Base-by-base conservation (phyloP, 2,797 vertebrate species). In the Psittacula derbiana region DNA sequence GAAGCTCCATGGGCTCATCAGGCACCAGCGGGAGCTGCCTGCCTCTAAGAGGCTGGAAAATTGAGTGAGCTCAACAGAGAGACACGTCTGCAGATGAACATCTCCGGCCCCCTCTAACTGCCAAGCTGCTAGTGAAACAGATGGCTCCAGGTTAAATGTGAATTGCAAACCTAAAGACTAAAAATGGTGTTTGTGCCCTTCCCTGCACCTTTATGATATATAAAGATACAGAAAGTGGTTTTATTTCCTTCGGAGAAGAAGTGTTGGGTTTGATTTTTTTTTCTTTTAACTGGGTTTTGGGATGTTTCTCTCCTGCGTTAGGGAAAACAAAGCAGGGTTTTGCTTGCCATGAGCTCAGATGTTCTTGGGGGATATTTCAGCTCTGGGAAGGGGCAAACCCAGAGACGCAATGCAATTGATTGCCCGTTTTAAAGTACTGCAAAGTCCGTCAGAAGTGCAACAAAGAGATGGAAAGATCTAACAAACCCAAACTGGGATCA, bases 61-160 rank as follows among this genome's bases (percentile, higher is more conserved):
- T 41, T 58, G 93, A 89, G 53, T 2, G 76, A 92, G 82, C 88
- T 82, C 38, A 4, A 33, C 44, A 2, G 25, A 30, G 72, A 87
- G 21, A 31, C 12, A 40, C 8, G 40, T 46, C 62, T 90, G 80
- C 73, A 80, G 82, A 61, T 79, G 92, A 94, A 60, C 89, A 65
- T 83, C 94, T 81, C 21, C 2, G 61, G 76, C 81, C 65, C 17
- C 65, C 41, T 70, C 85, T 41, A 76, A 60, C 89, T 92, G 92
- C 95, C 62, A 87, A 46, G 83, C 83, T 95, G 78, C 93, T 49
- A 46, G 11, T 17, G 28, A 76, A 96, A 97, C 95, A 96, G 93
- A 97, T 97, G 96, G 97, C 82, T 94, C 44, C 74, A 53, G 94
- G 93, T 96, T 91, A 96, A 94, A 96, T 92, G 95, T 95, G 94